Conservation (phyloP, 2,888 invertebrate species). For the Pseudeuparius sepicola region DNA sequence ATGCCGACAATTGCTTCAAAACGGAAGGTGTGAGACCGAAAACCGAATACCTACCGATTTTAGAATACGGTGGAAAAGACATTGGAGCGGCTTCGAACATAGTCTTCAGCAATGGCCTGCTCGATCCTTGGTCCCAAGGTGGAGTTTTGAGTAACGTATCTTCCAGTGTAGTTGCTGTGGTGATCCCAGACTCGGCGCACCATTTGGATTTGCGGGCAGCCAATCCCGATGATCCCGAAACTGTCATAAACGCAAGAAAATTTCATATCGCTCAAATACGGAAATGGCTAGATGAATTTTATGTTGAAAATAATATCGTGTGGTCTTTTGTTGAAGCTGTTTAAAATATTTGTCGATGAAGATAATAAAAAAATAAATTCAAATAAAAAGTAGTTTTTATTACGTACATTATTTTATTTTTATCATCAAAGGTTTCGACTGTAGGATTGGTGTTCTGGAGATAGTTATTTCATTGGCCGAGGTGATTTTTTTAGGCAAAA, state of each 20-base stretch:
- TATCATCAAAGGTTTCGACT: no score
- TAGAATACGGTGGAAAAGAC: constrained; percentile 73
- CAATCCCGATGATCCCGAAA: constrained; percentile 53
- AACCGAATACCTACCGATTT: constrained; percentile 48
- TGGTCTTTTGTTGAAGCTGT: no score
- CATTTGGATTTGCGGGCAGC: constrained; percentile 69
- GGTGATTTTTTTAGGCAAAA: no score
- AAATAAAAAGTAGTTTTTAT: no score
- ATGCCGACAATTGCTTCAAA: constrained; percentile 16
- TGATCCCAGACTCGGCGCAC: constrained; percentile 77
- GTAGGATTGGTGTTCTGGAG: no score
- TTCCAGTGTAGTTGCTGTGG: constrained; percentile 52
- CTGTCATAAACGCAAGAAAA: constrained; percentile 52
- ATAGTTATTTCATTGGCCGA: no score
- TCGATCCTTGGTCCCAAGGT: constrained; percentile 84
- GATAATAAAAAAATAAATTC: no score
- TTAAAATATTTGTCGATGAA: no score
- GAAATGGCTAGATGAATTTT: constrained; percentile 42
- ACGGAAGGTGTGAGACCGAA: constrained; percentile 42
- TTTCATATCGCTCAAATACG: constrained; percentile 52
- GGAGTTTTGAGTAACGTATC: constrained; percentile 65
- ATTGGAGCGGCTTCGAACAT: constrained; percentile 59
- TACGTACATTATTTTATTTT: no score
- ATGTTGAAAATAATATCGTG: constrained; percentile 17
- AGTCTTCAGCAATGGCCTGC: constrained; percentile 72